Percentiles rank a stretch among this genome's conserved stretches.
Conservation (phyloP, 1,140 invertebrate species). For the Platorchestia sp. region DNA sequence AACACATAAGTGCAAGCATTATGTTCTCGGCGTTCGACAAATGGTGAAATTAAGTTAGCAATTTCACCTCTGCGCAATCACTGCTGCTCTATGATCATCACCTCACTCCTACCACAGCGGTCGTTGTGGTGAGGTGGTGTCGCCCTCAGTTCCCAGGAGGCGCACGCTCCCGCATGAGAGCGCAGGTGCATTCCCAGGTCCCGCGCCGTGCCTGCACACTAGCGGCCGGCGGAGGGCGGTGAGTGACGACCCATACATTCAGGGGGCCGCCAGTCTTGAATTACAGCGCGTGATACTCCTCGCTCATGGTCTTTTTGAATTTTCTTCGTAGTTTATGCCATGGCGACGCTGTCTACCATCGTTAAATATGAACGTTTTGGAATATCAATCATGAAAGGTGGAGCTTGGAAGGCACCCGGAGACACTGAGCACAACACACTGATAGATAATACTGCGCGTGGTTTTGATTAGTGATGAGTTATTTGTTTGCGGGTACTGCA, state of each 20-base stretch:
- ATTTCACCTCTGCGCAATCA: background rate
- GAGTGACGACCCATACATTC: background rate
- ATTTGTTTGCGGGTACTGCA: background rate
- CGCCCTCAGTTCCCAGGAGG: background rate
- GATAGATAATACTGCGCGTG: background rate
- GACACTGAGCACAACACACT: background rate
- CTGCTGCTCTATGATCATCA: background rate
- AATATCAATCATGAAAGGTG: background rate
- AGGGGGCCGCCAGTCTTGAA: background rate
- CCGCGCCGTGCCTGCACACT: background rate
- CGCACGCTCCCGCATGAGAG: background rate
- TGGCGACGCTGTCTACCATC: no score
- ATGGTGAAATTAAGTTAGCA: background rate
- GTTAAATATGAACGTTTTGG: background rate
- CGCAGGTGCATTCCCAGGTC: constrained; percentile 20
- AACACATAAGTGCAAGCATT: no score
- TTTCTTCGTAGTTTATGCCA: background rate
- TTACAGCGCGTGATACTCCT: background rate
- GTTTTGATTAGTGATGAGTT: background rate
- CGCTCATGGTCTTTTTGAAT: no score
- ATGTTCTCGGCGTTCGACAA: background rate
- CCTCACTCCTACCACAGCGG: no score
- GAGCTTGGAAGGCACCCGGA: background rate
- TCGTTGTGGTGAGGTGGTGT: background rate
- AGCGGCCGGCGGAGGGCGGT: background rate